Conservation (phyloP, 2,888 invertebrate species). For the Bugula neritina region DNA sequence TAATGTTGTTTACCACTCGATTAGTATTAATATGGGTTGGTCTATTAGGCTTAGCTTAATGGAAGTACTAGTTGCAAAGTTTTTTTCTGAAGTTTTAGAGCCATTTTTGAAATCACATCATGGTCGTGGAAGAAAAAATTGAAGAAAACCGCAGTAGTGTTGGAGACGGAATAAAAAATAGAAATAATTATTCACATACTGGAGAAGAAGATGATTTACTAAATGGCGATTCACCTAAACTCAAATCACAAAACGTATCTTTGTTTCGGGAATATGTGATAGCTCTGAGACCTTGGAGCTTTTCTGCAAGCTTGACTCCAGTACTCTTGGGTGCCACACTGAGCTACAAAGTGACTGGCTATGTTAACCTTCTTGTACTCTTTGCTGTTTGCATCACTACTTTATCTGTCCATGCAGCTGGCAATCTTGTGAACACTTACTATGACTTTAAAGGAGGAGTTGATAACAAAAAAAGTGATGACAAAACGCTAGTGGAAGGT, state of each 20-base stretch:
- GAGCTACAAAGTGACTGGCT: conserved; percentile 68
- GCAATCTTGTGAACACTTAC: conserved; percentile 92
- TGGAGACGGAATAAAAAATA: too few relatives aligned
- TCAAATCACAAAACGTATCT: not conserved
- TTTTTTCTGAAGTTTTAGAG: too few relatives aligned
- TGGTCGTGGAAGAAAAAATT: too few relatives aligned
- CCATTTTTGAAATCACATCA: too few relatives aligned
- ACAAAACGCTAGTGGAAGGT: conserved; percentile 88
- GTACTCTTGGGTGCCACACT: conserved; percentile 82
- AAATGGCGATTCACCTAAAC: too few relatives aligned
- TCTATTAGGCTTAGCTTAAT: too few relatives aligned
- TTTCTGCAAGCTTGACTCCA: conserved; percentile 84
- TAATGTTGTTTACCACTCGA: too few relatives aligned
- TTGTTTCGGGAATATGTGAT: conserved; percentile 49
- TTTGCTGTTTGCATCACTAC: conserved; percentile 78
- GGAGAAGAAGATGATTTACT: not conserved
- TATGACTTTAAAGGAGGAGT: conserved; percentile 91
- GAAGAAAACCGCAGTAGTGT: too few relatives aligned
- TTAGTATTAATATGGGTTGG: too few relatives aligned
- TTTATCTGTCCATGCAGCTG: conserved; percentile 87
- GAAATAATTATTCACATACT: too few relatives aligned
- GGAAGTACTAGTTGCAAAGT: too few relatives aligned
- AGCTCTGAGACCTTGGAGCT: conserved; percentile 86
- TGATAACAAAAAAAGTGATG: conserved; percentile 72
- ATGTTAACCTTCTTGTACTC: conserved; percentile 67